Conservation (phyloP, 2,113 vertebrate species). For the Lagopus leucura region DNA sequence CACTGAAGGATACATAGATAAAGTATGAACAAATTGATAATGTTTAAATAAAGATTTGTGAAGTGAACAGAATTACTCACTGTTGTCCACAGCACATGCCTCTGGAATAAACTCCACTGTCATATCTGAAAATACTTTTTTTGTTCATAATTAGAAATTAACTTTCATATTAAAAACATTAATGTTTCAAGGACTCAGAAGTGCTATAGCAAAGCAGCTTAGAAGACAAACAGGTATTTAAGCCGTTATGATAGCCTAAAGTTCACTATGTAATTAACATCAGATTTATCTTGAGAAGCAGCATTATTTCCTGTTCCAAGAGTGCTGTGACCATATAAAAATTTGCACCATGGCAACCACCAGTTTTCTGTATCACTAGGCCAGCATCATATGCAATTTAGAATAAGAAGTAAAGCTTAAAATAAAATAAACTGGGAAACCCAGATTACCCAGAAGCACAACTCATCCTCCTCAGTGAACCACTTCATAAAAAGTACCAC, state of each 20-base stretch:
- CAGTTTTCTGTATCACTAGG: not conserved
- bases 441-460: not conserved
- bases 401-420: not conserved
- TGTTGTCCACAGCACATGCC: not conserved
- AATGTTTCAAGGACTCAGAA: not conserved
- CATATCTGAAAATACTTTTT: not conserved
- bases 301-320: not conserved
- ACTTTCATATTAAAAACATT: not conserved
- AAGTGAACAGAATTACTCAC: not conserved
- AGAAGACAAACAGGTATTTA: not conserved
- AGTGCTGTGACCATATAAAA: not conserved
- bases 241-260: not conserved
- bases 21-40: not conserved
- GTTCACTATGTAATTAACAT: not conserved
- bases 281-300: not conserved
- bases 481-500: not conserved
- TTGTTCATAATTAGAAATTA: not conserved
- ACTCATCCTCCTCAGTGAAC: not conserved
- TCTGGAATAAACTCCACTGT: not conserved
- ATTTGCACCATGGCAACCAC: not conserved
- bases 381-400: not conserved
- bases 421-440: not conserved
- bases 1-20: conserved; percentile 77
- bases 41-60: not conserved
- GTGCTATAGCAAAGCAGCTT: not conserved